Percentiles rank a stretch among this genome's conserved stretches.
Evolutionary conservation across 2,888 invertebrate species (phyloP).

Genomic region (Taenaris catops): DNA sequence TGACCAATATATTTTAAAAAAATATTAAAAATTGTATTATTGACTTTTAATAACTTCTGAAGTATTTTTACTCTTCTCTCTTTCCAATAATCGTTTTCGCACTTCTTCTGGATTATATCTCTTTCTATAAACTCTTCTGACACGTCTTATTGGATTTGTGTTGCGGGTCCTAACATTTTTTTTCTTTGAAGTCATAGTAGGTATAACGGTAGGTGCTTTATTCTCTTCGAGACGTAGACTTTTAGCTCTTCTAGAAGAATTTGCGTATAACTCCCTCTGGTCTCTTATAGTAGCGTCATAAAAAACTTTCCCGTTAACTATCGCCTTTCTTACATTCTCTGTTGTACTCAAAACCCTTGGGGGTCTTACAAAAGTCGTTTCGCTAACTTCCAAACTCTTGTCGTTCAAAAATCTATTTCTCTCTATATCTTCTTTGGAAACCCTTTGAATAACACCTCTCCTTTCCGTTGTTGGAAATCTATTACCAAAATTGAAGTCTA

Average conservation of each 20-base stretch:
- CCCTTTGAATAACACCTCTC: constrained; percentile 56
- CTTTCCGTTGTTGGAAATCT: constrained; percentile 54
- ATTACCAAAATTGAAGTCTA: constrained; percentile 61
- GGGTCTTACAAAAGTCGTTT: constrained; percentile 62
- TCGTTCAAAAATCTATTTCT: constrained; percentile 47
- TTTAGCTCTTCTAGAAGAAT: constrained; percentile 42
- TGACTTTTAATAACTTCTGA: constrained; percentile 24
- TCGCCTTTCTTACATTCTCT: constrained; percentile 62
- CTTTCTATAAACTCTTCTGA: constrained; percentile 63
- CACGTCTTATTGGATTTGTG: constrained; percentile 59
- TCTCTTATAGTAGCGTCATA: constrained; percentile 69
- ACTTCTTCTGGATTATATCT: constrained; percentile 75
- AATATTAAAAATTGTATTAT: not conserved
- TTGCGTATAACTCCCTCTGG: constrained; percentile 47
- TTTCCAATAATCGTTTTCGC: constrained; percentile 64
- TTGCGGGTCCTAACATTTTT: constrained; percentile 56
- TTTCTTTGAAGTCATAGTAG: constrained; percentile 46
- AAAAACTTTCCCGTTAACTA: constrained; percentile 69
- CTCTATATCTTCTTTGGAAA: constrained; percentile 65
- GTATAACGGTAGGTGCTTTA: constrained; percentile 40
- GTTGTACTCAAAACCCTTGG: constrained; percentile 62
- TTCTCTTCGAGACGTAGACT: constrained; percentile 37
- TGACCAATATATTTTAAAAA: not conserved
- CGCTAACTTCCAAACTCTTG: constrained; percentile 67
- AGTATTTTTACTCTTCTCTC: constrained; percentile 49